A percentile compares a stretch with the other conserved stretches of the same genome.
Evolutionary conservation across 2,888 invertebrate genomes (phyloP).

Genomic region (Nasonia oneida): DNA sequence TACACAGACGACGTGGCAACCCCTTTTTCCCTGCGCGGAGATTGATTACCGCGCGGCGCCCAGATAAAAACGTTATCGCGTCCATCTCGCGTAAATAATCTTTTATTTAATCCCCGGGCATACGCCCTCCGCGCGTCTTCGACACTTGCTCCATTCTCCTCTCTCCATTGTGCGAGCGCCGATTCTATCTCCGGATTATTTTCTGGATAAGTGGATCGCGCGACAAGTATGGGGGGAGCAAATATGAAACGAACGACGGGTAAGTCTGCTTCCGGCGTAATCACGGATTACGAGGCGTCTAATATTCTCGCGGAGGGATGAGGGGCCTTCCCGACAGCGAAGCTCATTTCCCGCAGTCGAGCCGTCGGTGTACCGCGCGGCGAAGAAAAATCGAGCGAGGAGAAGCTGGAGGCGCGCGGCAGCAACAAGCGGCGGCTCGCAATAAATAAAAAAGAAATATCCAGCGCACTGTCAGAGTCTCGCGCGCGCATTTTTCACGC

Average conservation of each 20-base stretch:
- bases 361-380: background rate
- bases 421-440: background rate
- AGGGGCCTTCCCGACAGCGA: too few relatives aligned
- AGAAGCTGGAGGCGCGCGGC: background rate
- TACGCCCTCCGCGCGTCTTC: constrained; percentile 43
- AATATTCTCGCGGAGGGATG: too few relatives aligned
- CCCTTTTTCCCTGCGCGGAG: constrained; percentile 63
- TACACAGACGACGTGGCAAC: constrained; percentile 44
- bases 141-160: constrained; percentile 24
- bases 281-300: too few relatives aligned
- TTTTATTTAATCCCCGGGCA: constrained; percentile 70
- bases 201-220: constrained; percentile 76
- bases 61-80: constrained; percentile 76
- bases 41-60: constrained; percentile 63
- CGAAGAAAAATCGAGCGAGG: constrained; percentile 33
- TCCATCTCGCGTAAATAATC: constrained; percentile 76
- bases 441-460: constrained; percentile 25
- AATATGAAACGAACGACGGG: constrained; percentile 68
- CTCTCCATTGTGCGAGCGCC: constrained; percentile 38
- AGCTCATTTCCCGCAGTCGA: constrained; percentile 46
- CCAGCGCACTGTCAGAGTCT: constrained; percentile 20
- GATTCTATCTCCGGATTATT: constrained; percentile 76
- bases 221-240: constrained; percentile 39
- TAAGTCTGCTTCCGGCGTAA: constrained; percentile 3
- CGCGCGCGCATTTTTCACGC: constrained; percentile 52